Evolutionary conservation across 1,140 invertebrate species (phyloP).

Genomic region (Drosophila ohnishii): DNA sequence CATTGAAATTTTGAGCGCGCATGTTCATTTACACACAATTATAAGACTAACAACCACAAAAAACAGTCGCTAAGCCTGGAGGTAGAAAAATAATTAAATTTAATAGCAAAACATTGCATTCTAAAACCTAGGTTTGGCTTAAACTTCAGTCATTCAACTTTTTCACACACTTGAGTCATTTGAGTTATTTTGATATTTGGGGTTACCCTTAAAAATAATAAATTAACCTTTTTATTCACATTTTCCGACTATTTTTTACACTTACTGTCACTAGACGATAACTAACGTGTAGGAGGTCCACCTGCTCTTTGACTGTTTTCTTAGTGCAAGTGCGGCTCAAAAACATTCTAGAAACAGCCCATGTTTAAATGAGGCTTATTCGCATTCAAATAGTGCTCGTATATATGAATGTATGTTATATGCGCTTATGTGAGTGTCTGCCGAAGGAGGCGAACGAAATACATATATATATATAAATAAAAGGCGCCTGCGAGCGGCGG

Average conservation of each 20-base stretch:
- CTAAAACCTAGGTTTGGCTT: background rate
- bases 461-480: conserved; percentile 42
- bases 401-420: conserved; percentile 6
- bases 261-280: too few relatives aligned
- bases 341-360: conserved; percentile 28
- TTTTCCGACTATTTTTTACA: too few relatives aligned
- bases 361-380: conserved; percentile 74
- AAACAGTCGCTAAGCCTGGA: conserved; percentile 7
- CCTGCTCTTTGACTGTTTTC: conserved; percentile 29
- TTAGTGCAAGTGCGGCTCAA: conserved; percentile 17
- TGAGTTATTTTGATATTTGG: too few relatives aligned
- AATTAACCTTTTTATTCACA: background rate
- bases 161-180: background rate
- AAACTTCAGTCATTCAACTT: background rate
- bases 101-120: conserved; percentile 36
- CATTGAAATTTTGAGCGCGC: conserved; percentile 44
- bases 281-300: background rate
- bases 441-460: conserved; percentile 14
- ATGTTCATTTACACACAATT: conserved; percentile 66
- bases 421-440: conserved; percentile 26
- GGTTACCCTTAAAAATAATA: background rate
- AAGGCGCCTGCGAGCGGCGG: conserved; percentile 63
- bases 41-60: conserved; percentile 45
- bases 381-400: conserved; percentile 68
- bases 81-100: conserved; percentile 59